Evolutionary conservation across 2,888 invertebrate species (phyloP), one percentile per base, ranked within the genome.

Genomic region (Dasysyrphus tricinctus): DNA sequence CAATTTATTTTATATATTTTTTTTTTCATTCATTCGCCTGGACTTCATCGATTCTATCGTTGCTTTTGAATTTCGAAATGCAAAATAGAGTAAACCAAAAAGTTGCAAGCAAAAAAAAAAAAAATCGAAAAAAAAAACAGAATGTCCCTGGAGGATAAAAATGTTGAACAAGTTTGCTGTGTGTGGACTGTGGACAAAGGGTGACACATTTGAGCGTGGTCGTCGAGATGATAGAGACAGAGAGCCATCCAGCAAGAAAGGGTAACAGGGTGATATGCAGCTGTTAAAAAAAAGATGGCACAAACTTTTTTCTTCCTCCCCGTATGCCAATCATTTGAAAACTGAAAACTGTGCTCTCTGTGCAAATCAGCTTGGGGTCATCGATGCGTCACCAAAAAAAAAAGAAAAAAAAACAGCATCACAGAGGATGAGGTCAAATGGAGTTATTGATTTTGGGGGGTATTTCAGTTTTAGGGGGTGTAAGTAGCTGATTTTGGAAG

Each of bases 291-390:
- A 75, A 82, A 61, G 70, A 72, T 69, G 78, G 65, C 59, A 74
- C 73, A 85, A 77, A 54, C 69, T 69, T 69, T 57, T 44, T 86
- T 86, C 78, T 72, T 72, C 42, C 16, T 79, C 72, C 59, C 79
- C 82, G 75, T 82, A 79, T 82, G 86, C 86, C 86, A 86, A 86
- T 86, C 86, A 86, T 86, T 86, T 75, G 86, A 86, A 72, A 59
- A 72, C 57, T 69, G 69, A 69, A 69, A 69, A 69, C 54, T 69
- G 54, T 82, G 82, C 78, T 74, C 78, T 70, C 70, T 86, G 39
- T 86, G 75, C 86, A 86, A 86, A 86, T 81, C 86, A 86, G 82
- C 82, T 82, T 82, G 79, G 78, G 86, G 86, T 86, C 86, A 86
- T 86, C 86, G 86, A 86, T 86, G 86, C 81, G 86, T 86, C 82